Base-by-base conservation (phyloP, 2,888 invertebrate genomes). In the Drosophila barbarae region DNA sequence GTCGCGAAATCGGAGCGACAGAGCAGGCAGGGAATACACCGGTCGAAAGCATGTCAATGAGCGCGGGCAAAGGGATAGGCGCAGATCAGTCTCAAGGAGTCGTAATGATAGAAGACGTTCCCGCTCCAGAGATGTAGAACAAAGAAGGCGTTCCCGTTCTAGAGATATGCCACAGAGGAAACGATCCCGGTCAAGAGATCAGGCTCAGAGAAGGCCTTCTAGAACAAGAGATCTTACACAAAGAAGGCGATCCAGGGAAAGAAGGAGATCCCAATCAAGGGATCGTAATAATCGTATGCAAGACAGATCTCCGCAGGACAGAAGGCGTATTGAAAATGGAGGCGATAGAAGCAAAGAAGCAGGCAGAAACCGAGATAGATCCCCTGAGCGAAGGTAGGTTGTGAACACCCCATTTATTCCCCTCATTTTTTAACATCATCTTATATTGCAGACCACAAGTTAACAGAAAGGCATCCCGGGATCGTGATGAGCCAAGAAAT, bases 311-410 rank as follows among this genome's bases (percentile, higher is more conserved):
- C 53, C 71, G 0, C 30, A 61, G 5, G 64, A 57, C 13, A 64
- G 51, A 1, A 52, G 56, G 18, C 63, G 60, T 1, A 38, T 57
- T 8, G 60, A 59, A 12, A 46, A 61, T 47, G 23, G 53, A 36
- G 54, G 53, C n/a, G 34, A 18, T 30, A 36, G 54, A 13, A 52
- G 63, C 47, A 58, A 53, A 23, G 69, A 77, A 6, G 13, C 46
- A 10, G 6, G 10, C 26, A 50, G 35, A 41, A 50, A 28, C 18
- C 44, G 54, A 15, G 35, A 51, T 3, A 23, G 32, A 30, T 23
- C 36, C 0, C 12, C 50, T 15, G 55, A 67, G 1, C 42, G 46
- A 9, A 76, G 85, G 81, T 81, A 68, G 12, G 10, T 21, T 2
- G 3, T 28, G 0, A 9, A 12, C 5, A 30, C 2, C 13, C n/a